Conservation (phyloP, 2,113 vertebrate genomes). For the Pogonocichla stellata region DNA sequence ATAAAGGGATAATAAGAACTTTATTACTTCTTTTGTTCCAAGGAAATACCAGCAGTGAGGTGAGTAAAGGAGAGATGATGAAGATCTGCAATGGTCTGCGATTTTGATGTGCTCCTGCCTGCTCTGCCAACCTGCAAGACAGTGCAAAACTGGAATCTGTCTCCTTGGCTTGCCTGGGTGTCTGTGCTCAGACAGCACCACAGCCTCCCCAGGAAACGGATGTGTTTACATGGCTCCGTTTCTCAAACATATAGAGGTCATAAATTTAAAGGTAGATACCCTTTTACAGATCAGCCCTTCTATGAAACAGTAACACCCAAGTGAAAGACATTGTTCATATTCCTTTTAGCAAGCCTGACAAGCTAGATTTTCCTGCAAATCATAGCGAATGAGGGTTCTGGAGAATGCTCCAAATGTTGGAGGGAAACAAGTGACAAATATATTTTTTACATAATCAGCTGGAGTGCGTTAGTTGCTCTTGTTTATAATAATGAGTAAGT, state of each 20-base stretch:
- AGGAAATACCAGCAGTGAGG: slow-evolving; percentile 3
- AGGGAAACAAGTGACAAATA: background rate
- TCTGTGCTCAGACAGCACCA: background rate
- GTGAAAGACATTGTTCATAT: background rate
- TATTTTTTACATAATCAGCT: background rate
- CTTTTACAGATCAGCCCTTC: background rate
- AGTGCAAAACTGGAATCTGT: background rate
- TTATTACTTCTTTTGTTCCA: slow-evolving; percentile 20
- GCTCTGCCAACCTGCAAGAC: background rate
- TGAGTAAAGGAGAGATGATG: slow-evolving; percentile 10
- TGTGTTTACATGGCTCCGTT: background rate
- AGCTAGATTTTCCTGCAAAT: slow-evolving; percentile 27
- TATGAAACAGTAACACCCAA: background rate
- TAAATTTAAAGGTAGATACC: slow-evolving; percentile 15
- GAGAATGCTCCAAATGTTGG: background rate
- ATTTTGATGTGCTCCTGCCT: slow-evolving; percentile 8
- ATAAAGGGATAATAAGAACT: background rate
- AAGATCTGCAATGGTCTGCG: background rate
- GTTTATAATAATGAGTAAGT: slow-evolving; percentile 10
- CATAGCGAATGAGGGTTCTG: background rate
- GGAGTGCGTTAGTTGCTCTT: background rate
- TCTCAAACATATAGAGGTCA: background rate
- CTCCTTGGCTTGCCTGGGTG: background rate
- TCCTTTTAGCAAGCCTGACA: slow-evolving; percentile 26
- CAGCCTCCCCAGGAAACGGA: background rate